Base-by-base conservation (phyloP, 1,140 invertebrate species). In the Heliconius hewitsoni region DNA sequence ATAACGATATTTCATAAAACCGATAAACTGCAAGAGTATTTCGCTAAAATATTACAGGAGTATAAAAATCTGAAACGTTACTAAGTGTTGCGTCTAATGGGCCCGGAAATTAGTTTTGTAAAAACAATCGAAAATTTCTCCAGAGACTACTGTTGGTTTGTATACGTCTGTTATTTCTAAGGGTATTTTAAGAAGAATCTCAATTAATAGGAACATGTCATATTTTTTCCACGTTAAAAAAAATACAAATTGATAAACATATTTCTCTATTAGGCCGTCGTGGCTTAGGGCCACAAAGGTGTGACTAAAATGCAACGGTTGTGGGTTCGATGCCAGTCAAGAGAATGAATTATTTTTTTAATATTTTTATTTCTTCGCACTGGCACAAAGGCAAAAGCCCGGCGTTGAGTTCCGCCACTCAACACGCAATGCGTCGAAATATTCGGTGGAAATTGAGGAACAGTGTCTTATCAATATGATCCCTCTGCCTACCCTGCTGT, bases 121-220 rank as follows among this genome's bases (percentile, higher is more conserved):
- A 76, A 76, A 76, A 42, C 74, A 46, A 76, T 76, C 37, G 37
- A 66, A 46, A 39, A 76, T 57, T 74, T 76, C 74, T 55, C 57
- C 19, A 70, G 74, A 76, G 74, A 70, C 27, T 18, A 34, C 27
- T 18, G 39, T n/a, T 66, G 8, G 42, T 37, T 76, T 18, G 60
- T 76, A 19, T 8, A 37, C 6, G 34, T 37, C 18, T 42, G 74
- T 42, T 46, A 46, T 46, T 23, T 46, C 55, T 37, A 60, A 70
- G 9, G 34, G 46, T 75, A 75, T 4, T 42, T n/a, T 23, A 27
- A 42, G 4, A 76, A 60, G 23, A 27, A 66, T 66, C 27, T 66
- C 60, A 66, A 30, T 27, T 66, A 66, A 30, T 23, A 66, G 23
- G 1, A 30, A 16, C 0, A 57, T 8, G n/a, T 6, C 4, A 16